A percentile compares a stretch with the other conserved stretches of the same genome.
These are phyloP conservation scores for Etheostoma nigrum DNA, from an alignment of 2,797 vertebrate genomes.

Conservation along the genomic window DNA sequence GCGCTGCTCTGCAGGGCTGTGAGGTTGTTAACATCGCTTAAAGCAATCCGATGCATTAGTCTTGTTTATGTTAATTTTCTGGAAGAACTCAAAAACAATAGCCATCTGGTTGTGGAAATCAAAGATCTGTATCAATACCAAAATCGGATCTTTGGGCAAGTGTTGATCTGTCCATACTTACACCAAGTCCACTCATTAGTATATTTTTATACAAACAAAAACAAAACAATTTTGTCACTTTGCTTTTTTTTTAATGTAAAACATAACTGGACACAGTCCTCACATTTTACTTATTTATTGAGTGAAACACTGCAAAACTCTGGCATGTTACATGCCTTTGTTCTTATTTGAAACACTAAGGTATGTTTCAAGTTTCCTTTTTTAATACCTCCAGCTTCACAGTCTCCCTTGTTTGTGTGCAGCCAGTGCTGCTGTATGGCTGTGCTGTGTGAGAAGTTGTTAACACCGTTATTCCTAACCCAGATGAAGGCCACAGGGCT, in stretches of 20 bases:
- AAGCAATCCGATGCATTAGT: not conserved
- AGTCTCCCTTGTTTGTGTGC: slow-evolving; percentile 49
- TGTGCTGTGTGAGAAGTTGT: slow-evolving; percentile 73
- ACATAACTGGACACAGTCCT: not conserved
- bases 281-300: slow-evolving; percentile 18
- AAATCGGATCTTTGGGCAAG: not conserved
- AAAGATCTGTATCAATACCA: not conserved
- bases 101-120: not conserved
- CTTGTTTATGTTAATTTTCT: not conserved
- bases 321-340: slow-evolving; percentile 25
- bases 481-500: slow-evolving; percentile 67
- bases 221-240: too few species aligned
- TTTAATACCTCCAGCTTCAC: slow-evolving; percentile 32
- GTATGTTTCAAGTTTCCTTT: slow-evolving; percentile 27
- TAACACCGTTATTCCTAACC: slow-evolving; percentile 81
- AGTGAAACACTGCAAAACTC: slow-evolving; percentile 24
- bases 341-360: slow-evolving; percentile 35
- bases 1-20: not conserved
- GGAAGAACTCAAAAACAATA: not conserved
- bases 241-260: too few species aligned
- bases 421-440: slow-evolving; percentile 45
- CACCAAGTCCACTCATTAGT: too few species aligned
- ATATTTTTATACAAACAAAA: too few species aligned
- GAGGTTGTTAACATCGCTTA: not conserved
- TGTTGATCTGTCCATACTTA: too few species aligned